Base-by-base conservation (phyloP, 2,797 vertebrate genomes). In the Novumbra hubbsi region DNA sequence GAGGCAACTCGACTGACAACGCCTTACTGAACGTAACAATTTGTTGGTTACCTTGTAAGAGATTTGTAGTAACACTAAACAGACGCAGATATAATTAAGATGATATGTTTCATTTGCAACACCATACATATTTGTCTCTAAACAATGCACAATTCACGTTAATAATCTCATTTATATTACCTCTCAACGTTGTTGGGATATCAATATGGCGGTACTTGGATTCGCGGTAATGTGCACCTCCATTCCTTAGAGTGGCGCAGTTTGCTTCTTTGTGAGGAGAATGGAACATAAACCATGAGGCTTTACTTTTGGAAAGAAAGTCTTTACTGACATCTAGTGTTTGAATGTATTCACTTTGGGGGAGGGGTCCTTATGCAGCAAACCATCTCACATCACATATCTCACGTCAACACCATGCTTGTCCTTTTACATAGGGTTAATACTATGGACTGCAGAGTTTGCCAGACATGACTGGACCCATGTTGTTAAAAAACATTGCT, bases 141-240 rank as follows among this genome's bases (percentile, higher is more conserved):
- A 72, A 82, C 48, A 2, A 48, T 72, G 79, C 76, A 69, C 75
- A 86, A 88, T 82, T 71, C 72, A 60, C 79, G 76, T 83, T 86
- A 90, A 90, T 83, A 84, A 88, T 74, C 72, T 82, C 73, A 82
- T 84, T 62, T 62, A 67, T 71, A 75, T 89, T 95, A 95, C 94
- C 94, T 94, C 91, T 93, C 87, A 83, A 88, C 91, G 90, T 91
- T 93, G 92, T 89, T 90, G 88, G 88, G 89, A 90, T 89, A 89
- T 93, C 93, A 95, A 95, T 95, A 95, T 94, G 94, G 94, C 93
- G 93, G 92, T 90, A 87, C 90, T 87, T 82, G 79, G 90, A 89
- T 91, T 90, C 76, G 73, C 66, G 68, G 34, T 52, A 88, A 87
- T 82, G 85, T 80, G 86, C 86, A 79, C 71, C 81, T 80, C 81